phyloP scores from a whole-genome alignment of 2,113 vertebrate genomes.

The Aegypius monachus region DNA sequence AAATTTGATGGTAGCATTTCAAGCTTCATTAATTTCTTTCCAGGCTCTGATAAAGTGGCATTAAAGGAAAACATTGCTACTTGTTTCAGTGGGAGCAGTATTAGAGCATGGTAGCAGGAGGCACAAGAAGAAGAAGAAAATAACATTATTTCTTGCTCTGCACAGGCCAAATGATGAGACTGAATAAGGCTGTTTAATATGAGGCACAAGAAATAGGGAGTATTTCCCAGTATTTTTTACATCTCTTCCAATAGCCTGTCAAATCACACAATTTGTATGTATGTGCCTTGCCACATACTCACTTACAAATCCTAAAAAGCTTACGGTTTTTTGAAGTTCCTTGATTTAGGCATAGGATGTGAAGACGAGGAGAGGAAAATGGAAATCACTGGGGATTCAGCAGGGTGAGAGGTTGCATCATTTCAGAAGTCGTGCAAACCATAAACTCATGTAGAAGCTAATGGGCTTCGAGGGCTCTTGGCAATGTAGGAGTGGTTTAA shows the following conservation, averaged over 20 bases:
- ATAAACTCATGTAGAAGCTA: background rate
- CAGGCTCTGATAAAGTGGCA: background rate
- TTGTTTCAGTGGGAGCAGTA: background rate
- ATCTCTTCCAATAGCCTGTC: background rate
- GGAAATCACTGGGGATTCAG: background rate
- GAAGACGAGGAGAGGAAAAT: background rate
- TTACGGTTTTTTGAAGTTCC: background rate
- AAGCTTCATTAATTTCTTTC: background rate
- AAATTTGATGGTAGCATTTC: background rate
- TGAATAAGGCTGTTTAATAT: background rate
- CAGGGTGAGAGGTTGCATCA: background rate
- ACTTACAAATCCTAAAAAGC: background rate
- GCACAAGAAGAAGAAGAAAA: background rate
- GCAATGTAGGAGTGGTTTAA: background rate
- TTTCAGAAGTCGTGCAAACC: background rate
- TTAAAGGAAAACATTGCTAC: background rate
- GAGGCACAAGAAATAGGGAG: rapidly evolving
- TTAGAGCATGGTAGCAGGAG: background rate
- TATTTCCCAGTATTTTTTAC: background rate
- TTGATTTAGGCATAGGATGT: background rate
- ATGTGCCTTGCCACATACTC: too few species aligned
- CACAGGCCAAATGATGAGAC: background rate
- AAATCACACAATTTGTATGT: rapidly evolving
- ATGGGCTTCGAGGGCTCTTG: background rate
- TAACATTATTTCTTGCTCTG: background rate